Evolutionary conservation across 2,888 invertebrate genomes (phyloP).

Genomic region (Heliconius charithonia): DNA sequence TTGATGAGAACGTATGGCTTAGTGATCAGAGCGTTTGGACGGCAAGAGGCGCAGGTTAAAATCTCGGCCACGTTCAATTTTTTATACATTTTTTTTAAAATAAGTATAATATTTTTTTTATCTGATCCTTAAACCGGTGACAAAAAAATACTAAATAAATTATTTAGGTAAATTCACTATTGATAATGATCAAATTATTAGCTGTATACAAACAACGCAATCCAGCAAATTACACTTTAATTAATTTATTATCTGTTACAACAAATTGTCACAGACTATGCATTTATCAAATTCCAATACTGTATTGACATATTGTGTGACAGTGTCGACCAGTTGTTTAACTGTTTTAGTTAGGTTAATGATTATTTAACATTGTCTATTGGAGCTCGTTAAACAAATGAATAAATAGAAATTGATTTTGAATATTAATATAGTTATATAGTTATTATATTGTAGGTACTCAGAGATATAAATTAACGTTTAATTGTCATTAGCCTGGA

Average conservation of each 20-base stretch:
- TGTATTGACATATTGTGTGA: slow-evolving; percentile 4
- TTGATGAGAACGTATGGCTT: too few species aligned
- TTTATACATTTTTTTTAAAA: too few species aligned
- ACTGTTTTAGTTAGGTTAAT: slow-evolving; percentile 6
- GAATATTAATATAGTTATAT: background rate
- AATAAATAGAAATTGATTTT: background rate
- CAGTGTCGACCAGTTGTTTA: background rate
- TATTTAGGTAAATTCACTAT: too few species aligned
- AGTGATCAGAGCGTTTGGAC: too few species aligned
- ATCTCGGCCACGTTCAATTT: too few species aligned
- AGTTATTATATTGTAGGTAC: too few species aligned
- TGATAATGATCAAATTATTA: too few species aligned
- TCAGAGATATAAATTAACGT: too few species aligned
- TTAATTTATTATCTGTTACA: background rate
- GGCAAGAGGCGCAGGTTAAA: too few species aligned
- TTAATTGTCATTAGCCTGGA: too few species aligned
- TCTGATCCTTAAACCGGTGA: background rate
- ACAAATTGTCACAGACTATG: slow-evolving; percentile 1
- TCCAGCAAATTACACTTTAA: background rate
- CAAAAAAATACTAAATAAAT: too few species aligned
- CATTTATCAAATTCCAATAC: slow-evolving; percentile 10
- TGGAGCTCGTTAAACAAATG: background rate
- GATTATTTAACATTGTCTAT: slow-evolving; percentile 7
- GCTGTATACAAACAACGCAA: background rate
- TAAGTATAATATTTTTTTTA: too few species aligned